Base-by-base conservation (phyloP, 2,113 vertebrate species). In the Riparia riparia region DNA sequence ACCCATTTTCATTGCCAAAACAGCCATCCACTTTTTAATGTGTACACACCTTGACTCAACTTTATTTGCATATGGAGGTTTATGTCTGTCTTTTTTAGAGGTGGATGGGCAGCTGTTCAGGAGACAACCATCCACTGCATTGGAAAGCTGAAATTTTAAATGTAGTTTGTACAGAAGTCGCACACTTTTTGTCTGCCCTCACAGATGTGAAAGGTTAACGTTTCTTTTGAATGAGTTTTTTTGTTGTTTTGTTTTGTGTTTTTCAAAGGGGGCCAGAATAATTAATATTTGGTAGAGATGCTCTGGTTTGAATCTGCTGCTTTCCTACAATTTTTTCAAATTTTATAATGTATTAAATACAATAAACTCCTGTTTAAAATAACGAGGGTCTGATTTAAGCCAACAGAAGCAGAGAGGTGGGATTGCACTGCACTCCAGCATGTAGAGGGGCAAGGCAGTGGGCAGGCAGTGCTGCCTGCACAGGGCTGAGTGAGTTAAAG, bases 281-380 rank as follows among this genome's bases (percentile, higher is more conserved):
- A 97, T 97, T 97, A 96, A 97, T 97, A 96, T 97, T 97, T 97
- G 97, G 96, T 98, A 98, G 97, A 97, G 91, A 97, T 88, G 97
- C 97, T 98, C 97, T 98, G 94, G 97, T 98, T 98, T 98, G 96
- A 98, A 97, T 97, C 97, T 97, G 97, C 97, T 98, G 98, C 97
- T 98, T 98, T 98, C 98, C 97, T 98, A 98, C 97, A 96, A 78
- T 98, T 97, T 98, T 96, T 98, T 98, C 97, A 97, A 97, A 98
- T 98, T 98, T 98, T 98, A 98, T 98, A 98, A 98, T 97, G 97
- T 98, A 98, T 98, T 97, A 98, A 98, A 98, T 98, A 98, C 96
- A 98, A 98, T 98, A 98, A 98, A 98, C 95, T 97, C 97, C 97
- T 98, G 96, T 98, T 98, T 98, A 97, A 98, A 98, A 97, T 97